Conservation (phyloP, 2,797 vertebrate genomes). For the Tolypeutes matacus region DNA sequence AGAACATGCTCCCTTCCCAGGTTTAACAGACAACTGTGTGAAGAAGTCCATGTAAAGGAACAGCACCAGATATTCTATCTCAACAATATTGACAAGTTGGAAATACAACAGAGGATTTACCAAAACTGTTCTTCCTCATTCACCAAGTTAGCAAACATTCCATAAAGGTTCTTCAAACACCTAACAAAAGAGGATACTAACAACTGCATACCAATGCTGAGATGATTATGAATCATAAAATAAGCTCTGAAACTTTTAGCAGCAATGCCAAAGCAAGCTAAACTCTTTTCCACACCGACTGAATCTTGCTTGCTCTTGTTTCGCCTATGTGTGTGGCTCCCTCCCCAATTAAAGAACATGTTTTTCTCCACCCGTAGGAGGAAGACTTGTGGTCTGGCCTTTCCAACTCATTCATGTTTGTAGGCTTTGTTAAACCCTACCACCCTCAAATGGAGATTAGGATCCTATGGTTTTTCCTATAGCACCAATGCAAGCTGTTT, state of each 20-base stretch:
- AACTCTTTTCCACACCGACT: neutral
- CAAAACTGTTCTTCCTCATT: neutral
- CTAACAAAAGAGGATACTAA: neutral
- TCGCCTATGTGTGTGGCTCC: neutral
- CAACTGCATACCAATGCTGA: neutral
- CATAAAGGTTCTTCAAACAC: neutral
- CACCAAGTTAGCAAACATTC: neutral
- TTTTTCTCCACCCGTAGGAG: neutral
- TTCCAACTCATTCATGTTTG: neutral
- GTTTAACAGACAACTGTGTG: neutral
- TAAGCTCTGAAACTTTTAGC: neutral
- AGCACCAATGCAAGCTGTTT: neutral
- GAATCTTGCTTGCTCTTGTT: neutral
- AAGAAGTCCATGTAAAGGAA: neutral
- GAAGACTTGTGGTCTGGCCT: neutral
- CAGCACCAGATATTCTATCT: neutral
- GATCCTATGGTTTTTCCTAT: neutral
- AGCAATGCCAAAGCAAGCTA: neutral
- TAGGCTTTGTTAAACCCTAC: no score
- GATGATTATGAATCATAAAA: neutral
- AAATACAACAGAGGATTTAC: neutral
- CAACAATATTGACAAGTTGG: neutral
- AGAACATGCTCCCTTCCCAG: neutral
- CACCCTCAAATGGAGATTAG: neutral
- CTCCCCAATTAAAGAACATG: neutral